These are phyloP conservation scores for Centrocercus urophasianus DNA, from an alignment of 2,113 vertebrate genomes.

Conservation along the genomic window DNA sequence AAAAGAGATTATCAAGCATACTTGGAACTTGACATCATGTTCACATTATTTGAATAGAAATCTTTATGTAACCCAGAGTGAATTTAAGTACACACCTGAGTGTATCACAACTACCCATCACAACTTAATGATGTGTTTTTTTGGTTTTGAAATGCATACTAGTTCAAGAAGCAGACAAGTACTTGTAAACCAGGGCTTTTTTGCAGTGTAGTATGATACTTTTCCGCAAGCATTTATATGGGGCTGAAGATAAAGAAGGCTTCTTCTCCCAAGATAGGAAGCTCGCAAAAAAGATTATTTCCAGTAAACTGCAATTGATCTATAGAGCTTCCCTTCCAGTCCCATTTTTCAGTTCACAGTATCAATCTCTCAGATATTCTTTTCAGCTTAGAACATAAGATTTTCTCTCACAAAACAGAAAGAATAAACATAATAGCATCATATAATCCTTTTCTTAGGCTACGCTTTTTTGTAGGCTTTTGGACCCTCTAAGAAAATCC, in stretches of 20 bases:
- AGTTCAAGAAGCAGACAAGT: neutral
- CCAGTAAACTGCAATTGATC: neutral
- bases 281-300: neutral
- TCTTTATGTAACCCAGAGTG: neutral
- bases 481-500: neutral
- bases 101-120: rapidly evolving
- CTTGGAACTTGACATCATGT: neutral
- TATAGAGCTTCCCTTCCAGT: neutral
- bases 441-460: neutral
- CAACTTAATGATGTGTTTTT: neutral
- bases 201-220: neutral
- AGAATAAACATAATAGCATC: neutral
- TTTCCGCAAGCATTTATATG: neutral
- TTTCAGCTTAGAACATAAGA: neutral
- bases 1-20: neutral
- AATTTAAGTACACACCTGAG: neutral
- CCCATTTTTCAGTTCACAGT: neutral
- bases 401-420: neutral
- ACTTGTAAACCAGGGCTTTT: neutral
- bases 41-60: neutral
- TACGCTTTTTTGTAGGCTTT: neutral
- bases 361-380: neutral
- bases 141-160: neutral
- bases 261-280: neutral
- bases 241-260: too few species aligned